phyloP scores from a whole-genome alignment of 2,113 vertebrate species.

The Cololabis saira region DNA sequence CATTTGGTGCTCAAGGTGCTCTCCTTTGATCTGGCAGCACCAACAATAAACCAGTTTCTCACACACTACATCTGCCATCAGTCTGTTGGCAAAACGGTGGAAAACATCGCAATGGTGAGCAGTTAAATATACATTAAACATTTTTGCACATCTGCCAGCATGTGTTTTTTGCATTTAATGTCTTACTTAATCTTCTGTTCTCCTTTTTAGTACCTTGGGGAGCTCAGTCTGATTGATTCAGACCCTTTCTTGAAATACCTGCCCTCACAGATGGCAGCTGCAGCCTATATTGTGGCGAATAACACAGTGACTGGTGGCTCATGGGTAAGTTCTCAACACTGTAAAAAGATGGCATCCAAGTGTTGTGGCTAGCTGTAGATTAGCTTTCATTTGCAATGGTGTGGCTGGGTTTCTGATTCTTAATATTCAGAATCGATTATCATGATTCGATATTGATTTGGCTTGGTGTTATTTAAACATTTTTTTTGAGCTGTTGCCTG shows the following conservation, averaged over 20 bases:
- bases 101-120: conserved; percentile 92
- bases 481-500: too few relatives aligned
- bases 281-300: conserved; percentile 89
- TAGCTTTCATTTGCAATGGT: too few relatives aligned
- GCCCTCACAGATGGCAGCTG: conserved; percentile 91
- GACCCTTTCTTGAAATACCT: conserved; percentile 95
- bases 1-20: conserved; percentile 97
- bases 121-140: neutral
- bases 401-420: too few relatives aligned
- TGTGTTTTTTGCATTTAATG: neutral
- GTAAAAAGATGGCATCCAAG: accelerated
- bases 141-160: too few relatives aligned
- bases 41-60: conserved; percentile 96
- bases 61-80: conserved; percentile 91
- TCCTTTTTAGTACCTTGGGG: conserved; percentile 94
- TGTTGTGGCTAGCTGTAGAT: too few relatives aligned
- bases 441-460: too few relatives aligned
- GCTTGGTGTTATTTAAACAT: too few relatives aligned
- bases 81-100: conserved; percentile 82
- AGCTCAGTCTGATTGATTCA: conserved; percentile 93
- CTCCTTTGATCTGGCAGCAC: conserved; percentile 95
- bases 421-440: too few relatives aligned
- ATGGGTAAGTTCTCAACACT: conserved; percentile 83
- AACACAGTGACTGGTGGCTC: conserved; percentile 85
- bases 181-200: neutral